A percentile compares a stretch with the other conserved stretches of the same genome.
Conservation (phyloP, 2,888 invertebrate genomes). For the Diarsia mendica region DNA sequence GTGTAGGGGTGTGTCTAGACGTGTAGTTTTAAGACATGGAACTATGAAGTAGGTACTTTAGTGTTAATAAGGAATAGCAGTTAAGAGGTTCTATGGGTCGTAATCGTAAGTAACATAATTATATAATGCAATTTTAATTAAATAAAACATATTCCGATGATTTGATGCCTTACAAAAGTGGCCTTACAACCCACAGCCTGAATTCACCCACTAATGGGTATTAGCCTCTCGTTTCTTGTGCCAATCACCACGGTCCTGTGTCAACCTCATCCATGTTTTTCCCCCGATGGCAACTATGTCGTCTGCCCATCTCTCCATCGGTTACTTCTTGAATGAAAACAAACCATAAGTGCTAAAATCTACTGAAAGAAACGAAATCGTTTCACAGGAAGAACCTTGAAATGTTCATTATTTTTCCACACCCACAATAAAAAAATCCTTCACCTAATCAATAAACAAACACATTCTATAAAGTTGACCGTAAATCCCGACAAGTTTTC, state of each 20-base stretch:
- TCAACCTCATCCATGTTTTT: too few relatives aligned
- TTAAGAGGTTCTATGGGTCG: neutral
- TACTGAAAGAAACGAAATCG: neutral
- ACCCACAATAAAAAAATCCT: neutral
- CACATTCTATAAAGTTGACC: conserved; percentile 32
- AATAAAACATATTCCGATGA: too few relatives aligned
- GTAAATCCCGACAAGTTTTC: conserved; percentile 49
- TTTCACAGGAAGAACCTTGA: too few relatives aligned
- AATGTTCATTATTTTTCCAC: neutral
- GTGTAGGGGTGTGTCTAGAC: conserved; percentile 40
- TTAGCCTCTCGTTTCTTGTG: too few relatives aligned
- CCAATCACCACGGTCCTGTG: too few relatives aligned
- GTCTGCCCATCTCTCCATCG: too few relatives aligned
- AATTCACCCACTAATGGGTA: too few relatives aligned
- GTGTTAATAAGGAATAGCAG: neutral
- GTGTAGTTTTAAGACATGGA: neutral
- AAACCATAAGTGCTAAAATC: neutral
- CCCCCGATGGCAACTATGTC: too few relatives aligned
- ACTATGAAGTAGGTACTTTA: neutral
- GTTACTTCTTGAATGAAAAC: neutral
- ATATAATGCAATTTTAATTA: too few relatives aligned
- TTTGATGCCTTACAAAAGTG: neutral
- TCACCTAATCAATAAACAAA: conserved; percentile 15
- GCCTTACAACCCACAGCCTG: too few relatives aligned
- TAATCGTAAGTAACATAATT: neutral